Evolutionary conservation across 2,797 vertebrate species (phyloP).

Genomic region (Discoglossus pictus): DNA sequence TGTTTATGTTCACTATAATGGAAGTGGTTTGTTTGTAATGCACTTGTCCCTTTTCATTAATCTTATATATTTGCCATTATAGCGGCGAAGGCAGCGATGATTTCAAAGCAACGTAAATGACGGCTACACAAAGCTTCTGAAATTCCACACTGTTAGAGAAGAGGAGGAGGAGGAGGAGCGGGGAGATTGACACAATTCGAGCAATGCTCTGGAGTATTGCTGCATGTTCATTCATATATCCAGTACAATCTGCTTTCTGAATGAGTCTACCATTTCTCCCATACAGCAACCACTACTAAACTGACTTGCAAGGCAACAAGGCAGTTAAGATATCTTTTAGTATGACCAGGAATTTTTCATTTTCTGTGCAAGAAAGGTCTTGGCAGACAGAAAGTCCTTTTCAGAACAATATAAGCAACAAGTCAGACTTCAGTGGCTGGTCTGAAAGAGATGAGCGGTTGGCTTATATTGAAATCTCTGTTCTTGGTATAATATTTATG

Average conservation of each 20-base stretch:
- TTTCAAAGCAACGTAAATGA: conserved; percentile 56
- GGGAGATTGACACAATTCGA: conserved; percentile 52
- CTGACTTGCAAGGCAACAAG: conserved; percentile 47
- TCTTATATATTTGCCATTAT: conserved; percentile 50
- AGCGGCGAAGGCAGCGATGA: conserved; percentile 55
- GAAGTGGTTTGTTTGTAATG: too few relatives aligned
- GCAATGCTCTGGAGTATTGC: conserved; percentile 41
- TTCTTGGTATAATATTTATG: conserved; percentile 64
- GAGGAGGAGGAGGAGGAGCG: conserved; percentile 46
- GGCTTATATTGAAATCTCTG: conserved; percentile 61
- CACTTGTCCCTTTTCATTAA: conserved; percentile 7
- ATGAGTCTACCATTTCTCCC: neutral
- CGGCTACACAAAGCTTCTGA: conserved; percentile 55
- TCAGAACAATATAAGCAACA: conserved; percentile 58
- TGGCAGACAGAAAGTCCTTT: conserved; percentile 50
- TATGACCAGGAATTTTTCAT: conserved; percentile 64
- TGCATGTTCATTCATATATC: conserved; percentile 40
- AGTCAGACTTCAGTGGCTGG: conserved; percentile 55
- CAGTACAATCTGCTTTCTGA: conserved; percentile 45
- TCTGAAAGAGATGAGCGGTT: conserved; percentile 61
- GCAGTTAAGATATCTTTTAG: conserved; percentile 48
- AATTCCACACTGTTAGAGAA: neutral
- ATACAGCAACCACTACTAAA: conserved; percentile 43
- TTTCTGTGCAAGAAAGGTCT: conserved; percentile 56
- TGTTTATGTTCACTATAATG: too few relatives aligned